Percentiles rank a stretch among this genome's conserved stretches.
These are phyloP conservation scores for Phylloscopus whistleri DNA, from an alignment of 2,113 vertebrate genomes.

Conservation along the genomic window DNA sequence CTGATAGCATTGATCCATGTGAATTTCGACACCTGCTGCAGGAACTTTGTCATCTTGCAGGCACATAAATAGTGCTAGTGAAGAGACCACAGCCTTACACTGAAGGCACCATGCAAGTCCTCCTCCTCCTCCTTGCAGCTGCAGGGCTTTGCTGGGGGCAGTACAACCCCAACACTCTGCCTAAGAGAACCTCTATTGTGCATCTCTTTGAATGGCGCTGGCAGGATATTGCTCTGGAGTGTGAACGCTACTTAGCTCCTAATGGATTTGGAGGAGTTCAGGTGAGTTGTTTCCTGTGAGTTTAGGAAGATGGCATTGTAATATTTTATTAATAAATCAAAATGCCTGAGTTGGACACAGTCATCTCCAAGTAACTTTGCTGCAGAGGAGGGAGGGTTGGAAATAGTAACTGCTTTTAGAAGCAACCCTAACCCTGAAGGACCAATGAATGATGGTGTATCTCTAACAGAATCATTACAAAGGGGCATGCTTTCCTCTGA, in stretches of 20 bases:
- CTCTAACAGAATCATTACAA: neutral
- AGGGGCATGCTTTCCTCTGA: neutral
- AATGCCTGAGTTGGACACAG: neutral
- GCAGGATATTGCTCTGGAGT: slow-evolving; percentile 87
- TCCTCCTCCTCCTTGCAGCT: slow-evolving; percentile 71
- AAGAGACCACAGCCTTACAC: neutral
- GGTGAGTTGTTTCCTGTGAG: slow-evolving; percentile 71
- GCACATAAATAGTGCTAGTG: slow-evolving; percentile 46
- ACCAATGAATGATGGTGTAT: neutral
- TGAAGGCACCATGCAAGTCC: slow-evolving; percentile 74
- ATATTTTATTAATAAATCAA: neutral
- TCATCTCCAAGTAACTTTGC: neutral
- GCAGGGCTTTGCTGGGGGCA: slow-evolving; percentile 77
- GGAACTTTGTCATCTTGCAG: neutral
- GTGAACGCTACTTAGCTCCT: slow-evolving; percentile 85
- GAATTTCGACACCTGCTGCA: slow-evolving; percentile 5
- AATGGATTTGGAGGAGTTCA: slow-evolving; percentile 92
- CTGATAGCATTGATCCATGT: neutral
- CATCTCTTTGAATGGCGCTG: slow-evolving; percentile 94
- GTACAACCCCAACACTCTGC: slow-evolving; percentile 69
- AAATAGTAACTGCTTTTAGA: neutral
- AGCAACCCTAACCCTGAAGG: neutral
- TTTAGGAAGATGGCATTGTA: neutral
- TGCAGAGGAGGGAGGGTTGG: neutral
- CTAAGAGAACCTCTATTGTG: slow-evolving; percentile 80